phyloP scores from a whole-genome alignment of 1,140 invertebrate genomes.

The Neodiprion lecontei region DNA sequence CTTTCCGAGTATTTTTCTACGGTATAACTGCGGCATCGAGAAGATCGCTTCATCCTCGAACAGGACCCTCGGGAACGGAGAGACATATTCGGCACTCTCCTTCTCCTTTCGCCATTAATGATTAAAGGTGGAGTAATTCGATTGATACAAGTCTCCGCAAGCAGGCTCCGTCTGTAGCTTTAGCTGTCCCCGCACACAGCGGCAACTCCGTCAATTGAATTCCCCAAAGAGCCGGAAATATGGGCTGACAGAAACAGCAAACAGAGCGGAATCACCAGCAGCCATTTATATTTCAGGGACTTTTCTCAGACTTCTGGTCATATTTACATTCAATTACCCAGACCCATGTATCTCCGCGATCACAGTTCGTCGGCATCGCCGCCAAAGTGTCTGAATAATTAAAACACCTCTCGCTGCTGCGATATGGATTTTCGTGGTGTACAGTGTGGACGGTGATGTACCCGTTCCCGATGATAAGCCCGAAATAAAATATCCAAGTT shows the following conservation, averaged over 20 bases:
- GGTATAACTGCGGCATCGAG: background rate
- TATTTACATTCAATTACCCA: slow-evolving; percentile 53
- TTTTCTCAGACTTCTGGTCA: slow-evolving; percentile 45
- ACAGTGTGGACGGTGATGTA: background rate
- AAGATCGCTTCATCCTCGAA: slow-evolving; percentile 2
- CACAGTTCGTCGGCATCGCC: background rate
- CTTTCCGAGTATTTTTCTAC: background rate
- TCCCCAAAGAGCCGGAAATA: slow-evolving; percentile 25
- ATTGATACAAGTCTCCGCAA: slow-evolving; percentile 5
- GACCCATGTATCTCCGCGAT: background rate
- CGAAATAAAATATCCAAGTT: background rate
- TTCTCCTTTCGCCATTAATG: background rate
- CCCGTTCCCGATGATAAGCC: background rate
- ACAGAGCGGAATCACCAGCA: slow-evolving; percentile 32
- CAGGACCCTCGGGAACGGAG: background rate
- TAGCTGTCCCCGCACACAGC: background rate
- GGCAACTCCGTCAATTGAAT: background rate
- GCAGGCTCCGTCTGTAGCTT: background rate
- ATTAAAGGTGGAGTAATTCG: slow-evolving; percentile 7
- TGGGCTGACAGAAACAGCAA: slow-evolving; percentile 25
- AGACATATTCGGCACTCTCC: background rate
- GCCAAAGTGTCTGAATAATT: background rate
- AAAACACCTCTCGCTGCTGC: background rate
- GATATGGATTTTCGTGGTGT: background rate
- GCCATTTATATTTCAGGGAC: slow-evolving; percentile 49